phyloP scores from a whole-genome alignment of 2,888 invertebrate species.

The Atrina japonica region DNA sequence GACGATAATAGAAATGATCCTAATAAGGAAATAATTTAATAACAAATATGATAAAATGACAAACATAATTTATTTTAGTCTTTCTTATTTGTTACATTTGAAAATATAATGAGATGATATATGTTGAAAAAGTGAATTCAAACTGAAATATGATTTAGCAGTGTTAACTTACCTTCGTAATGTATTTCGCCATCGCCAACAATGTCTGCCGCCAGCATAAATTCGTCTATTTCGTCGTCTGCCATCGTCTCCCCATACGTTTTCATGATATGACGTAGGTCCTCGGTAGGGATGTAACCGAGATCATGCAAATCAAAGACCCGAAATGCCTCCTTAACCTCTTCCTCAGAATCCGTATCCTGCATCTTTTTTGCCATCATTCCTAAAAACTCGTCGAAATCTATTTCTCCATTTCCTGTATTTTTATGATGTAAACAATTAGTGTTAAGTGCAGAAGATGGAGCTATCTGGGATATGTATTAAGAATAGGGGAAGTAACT shows the following conservation, averaged over 20 bases:
- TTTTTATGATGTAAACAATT: too few relatives aligned
- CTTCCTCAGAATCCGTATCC: slow-evolving; percentile 18
- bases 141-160: too few relatives aligned
- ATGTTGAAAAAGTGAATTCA: too few relatives aligned
- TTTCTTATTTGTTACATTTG: too few relatives aligned
- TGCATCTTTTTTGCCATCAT: slow-evolving; percentile 36
- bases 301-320: slow-evolving; percentile 22
- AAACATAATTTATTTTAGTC: too few relatives aligned
- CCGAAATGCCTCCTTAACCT: slow-evolving; percentile 26
- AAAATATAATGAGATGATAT: too few relatives aligned
- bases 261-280: slow-evolving; percentile 16
- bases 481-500: too few relatives aligned
- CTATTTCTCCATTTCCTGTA: slow-evolving; percentile 32
- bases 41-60: too few relatives aligned
- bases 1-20: too few relatives aligned
- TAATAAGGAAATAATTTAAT: too few relatives aligned
- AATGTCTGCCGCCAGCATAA: slow-evolving; percentile 11
- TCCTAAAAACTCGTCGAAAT: slow-evolving; percentile 29
- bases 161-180: slow-evolving; percentile 31
- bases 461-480: too few relatives aligned
- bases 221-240: slow-evolving; percentile 25
- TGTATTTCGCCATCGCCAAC: slow-evolving; percentile 27
- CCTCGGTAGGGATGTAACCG: slow-evolving; percentile 15
- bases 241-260: slow-evolving; percentile 24
- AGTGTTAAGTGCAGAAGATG: too few relatives aligned